Conservation (phyloP, 1,140 invertebrate species). For the Drosophila watanabei region DNA sequence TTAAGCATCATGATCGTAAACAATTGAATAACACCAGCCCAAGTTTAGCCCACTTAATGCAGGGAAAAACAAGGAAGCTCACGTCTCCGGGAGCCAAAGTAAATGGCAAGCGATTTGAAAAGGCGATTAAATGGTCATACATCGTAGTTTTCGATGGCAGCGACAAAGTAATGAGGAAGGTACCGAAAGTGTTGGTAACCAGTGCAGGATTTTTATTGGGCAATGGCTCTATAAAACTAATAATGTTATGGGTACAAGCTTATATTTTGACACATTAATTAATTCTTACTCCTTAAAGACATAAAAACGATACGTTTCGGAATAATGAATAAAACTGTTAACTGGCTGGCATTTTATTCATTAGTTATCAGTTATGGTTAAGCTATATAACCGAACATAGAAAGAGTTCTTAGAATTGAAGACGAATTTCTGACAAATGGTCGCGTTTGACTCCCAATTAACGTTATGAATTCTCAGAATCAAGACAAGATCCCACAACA, state of each 20-base stretch:
- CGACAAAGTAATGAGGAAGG: conserved; percentile 36
- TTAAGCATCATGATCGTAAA: conserved; percentile 55
- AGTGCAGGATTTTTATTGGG: not conserved
- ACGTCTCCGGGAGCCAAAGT: conserved; percentile 43
- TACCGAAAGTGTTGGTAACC: conserved; percentile 5
- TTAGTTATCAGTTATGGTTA: too few species aligned
- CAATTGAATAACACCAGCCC: conserved; percentile 62
- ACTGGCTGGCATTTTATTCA: too few species aligned
- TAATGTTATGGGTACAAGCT: not conserved
- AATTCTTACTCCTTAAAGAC: not conserved
- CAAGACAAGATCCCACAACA: not conserved
- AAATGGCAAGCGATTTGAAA: conserved; percentile 41
- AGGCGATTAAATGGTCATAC: conserved; percentile 48
- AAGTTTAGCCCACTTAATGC: conserved; percentile 37
- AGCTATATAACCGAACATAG: not conserved
- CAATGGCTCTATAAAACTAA: not conserved
- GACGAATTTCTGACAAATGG: not conserved
- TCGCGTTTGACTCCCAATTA: not conserved
- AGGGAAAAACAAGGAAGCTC: conserved; percentile 50
- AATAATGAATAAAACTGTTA: not conserved
- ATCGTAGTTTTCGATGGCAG: conserved; percentile 38
- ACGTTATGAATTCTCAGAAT: conserved; percentile 15
- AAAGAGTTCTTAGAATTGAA: not conserved
- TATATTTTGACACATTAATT: not conserved
- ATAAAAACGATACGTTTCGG: not conserved